Percentiles rank a stretch among this genome's conserved stretches.
Evolutionary conservation across 1,140 invertebrate genomes (phyloP).

Genomic region (Drosophila ironensis): DNA sequence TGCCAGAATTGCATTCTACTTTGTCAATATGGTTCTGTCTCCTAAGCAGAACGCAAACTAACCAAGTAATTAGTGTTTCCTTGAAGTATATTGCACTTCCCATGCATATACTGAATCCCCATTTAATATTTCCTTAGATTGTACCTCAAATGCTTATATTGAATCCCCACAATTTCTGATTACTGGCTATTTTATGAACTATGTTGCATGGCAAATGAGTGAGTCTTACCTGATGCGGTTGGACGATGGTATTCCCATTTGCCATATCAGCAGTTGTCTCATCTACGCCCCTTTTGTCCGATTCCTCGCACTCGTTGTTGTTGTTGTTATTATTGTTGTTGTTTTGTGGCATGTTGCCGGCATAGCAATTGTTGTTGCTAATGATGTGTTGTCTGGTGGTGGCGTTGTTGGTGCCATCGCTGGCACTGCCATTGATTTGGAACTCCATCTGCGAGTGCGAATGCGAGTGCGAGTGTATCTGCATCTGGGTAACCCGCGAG

Average conservation of each 20-base stretch:
- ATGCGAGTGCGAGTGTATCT: slow-evolving; percentile 12
- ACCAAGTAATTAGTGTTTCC: too few relatives aligned
- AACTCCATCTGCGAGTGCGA: slow-evolving; percentile 59
- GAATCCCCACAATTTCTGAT: too few relatives aligned
- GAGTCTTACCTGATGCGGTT: slow-evolving; percentile 48
- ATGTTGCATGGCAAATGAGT: too few relatives aligned
- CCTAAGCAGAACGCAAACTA: too few relatives aligned
- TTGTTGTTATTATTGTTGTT: slow-evolving; percentile 56
- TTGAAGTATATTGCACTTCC: too few relatives aligned
- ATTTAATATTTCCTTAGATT: too few relatives aligned
- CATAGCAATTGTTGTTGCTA: slow-evolving; percentile 75
- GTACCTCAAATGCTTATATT: too few relatives aligned
- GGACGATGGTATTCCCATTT: slow-evolving; percentile 66
- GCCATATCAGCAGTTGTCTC: slow-evolving; percentile 59
- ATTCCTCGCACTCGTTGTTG: slow-evolving; percentile 27
- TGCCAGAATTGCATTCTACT: too few relatives aligned
- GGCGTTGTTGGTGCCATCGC: slow-evolving; percentile 25
- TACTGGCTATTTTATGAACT: too few relatives aligned
- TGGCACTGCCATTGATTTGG: slow-evolving; percentile 60
- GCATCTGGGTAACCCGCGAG: slow-evolving; percentile 64
- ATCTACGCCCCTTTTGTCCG: slow-evolving; percentile 41
- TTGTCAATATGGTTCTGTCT: too few relatives aligned
- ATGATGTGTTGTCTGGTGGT: slow-evolving; percentile 59
- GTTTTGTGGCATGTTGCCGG: slow-evolving; percentile 42
- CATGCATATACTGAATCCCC: too few relatives aligned